Evolutionary conservation across 1,140 invertebrate genomes (phyloP).

Genomic region (Eufriesea mexicana): DNA sequence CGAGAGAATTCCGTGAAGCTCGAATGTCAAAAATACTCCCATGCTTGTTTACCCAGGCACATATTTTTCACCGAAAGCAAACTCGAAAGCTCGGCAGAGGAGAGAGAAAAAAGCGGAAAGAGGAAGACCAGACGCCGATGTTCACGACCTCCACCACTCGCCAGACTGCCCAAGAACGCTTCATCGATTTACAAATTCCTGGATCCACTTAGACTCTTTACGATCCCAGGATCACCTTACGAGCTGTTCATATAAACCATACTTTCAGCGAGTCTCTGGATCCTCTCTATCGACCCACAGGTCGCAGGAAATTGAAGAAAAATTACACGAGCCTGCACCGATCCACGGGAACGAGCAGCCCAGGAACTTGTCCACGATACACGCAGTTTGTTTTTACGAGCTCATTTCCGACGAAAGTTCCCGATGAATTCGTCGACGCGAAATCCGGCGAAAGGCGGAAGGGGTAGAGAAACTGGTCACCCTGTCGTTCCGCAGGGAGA

Average conservation of each 20-base stretch:
- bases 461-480: conserved; percentile 2
- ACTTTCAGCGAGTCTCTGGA: background rate
- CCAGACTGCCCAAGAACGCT: background rate
- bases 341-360: background rate
- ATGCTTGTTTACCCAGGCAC: background rate
- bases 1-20: background rate
- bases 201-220: background rate
- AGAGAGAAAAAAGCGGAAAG: background rate
- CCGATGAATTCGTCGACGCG: conserved; percentile 14
- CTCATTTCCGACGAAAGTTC: conserved; percentile 49
- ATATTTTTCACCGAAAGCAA: background rate
- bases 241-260: background rate
- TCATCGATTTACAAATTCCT: background rate
- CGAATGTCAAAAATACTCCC: background rate
- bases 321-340: background rate
- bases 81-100: no score
- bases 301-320: background rate
- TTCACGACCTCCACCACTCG: background rate
- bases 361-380: background rate
- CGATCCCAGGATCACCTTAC: background rate
- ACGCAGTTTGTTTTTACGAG: conserved; percentile 11
- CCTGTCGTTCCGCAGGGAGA: conserved; percentile 25
- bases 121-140: background rate
- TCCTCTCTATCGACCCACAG: background rate
- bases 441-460: conserved; percentile 45